Conservation (phyloP, 30 jellyfish, hydroid and myxozoan genomes). For the Sanderia malayensis region DNA sequence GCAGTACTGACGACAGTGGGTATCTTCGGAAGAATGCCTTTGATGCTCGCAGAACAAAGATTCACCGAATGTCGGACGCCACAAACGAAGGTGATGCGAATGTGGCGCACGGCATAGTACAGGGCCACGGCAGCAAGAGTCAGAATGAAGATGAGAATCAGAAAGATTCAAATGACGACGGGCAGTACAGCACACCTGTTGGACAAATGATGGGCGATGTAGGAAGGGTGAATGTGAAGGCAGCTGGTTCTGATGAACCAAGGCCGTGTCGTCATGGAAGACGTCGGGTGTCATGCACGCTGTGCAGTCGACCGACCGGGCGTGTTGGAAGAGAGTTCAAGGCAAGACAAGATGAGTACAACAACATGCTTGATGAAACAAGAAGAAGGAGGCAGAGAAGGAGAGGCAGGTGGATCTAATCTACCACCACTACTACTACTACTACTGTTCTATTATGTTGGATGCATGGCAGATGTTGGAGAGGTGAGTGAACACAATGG, state of each 20-base stretch:
- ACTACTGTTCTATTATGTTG: too few species aligned
- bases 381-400: not conserved
- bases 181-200: not conserved
- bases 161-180: not conserved
- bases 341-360: not conserved
- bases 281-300: slow-evolving; percentile 11
- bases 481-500: too few species aligned
- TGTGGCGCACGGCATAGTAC: too few species aligned
- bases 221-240: slow-evolving; percentile 4
- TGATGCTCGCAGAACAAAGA: too few species aligned
- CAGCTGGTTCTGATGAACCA: slow-evolving; percentile 3
- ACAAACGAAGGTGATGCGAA: too few species aligned
- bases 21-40: too few species aligned
- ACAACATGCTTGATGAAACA: slow-evolving; percentile 3
- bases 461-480: too few species aligned
- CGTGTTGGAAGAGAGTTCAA: slow-evolving; percentile 48
- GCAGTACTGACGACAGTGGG: too few species aligned
- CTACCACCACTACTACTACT: too few species aligned
- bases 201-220: slow-evolving; percentile 15
- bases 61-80: too few species aligned
- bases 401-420: too few species aligned
- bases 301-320: slow-evolving; percentile 52
- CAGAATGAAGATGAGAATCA: not conserved
- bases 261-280: slow-evolving; percentile 28
- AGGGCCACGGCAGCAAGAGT: too few species aligned